Evolutionary conservation across 2,113 vertebrate species (phyloP).

Genomic region (Litocranius walleri): DNA sequence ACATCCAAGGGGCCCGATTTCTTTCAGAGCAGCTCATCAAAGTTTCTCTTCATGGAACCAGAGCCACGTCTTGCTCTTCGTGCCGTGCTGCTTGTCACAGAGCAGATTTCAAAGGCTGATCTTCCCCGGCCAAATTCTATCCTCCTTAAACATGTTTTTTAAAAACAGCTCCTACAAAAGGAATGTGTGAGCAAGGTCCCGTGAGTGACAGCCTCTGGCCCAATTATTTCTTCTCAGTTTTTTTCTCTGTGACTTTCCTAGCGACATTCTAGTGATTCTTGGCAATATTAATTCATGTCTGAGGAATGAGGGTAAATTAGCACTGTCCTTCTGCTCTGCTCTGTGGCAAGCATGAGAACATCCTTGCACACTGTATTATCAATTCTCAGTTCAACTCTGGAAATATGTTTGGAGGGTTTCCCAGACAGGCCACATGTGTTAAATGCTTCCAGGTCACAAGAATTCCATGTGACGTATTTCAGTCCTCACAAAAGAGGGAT

Average conservation of each 20-base stretch:
- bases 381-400: not conserved
- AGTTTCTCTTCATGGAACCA: not conserved
- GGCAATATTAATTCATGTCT: not conserved
- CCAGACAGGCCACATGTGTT: not conserved
- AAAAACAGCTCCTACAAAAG: not conserved
- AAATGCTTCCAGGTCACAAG: not conserved
- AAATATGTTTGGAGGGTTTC: not conserved
- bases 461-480: not conserved
- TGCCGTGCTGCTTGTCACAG: not conserved
- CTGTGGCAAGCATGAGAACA: not conserved
- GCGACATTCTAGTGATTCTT: fast-evolving
- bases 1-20: fast-evolving
- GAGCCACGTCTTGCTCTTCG: not conserved
- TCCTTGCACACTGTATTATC: not conserved
- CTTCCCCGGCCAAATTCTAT: not conserved
- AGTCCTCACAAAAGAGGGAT: not conserved
- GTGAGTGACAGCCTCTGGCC: not conserved
- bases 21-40: not conserved
- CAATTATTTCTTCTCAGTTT: not conserved
- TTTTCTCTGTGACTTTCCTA: not conserved
- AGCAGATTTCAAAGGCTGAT: not conserved
- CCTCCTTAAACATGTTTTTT: not conserved
- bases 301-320: not conserved
- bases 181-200: not conserved
- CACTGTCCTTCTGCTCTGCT: not conserved